phyloP scores from a whole-genome alignment of 2,797 vertebrate species.

The Perodicticus potto region DNA sequence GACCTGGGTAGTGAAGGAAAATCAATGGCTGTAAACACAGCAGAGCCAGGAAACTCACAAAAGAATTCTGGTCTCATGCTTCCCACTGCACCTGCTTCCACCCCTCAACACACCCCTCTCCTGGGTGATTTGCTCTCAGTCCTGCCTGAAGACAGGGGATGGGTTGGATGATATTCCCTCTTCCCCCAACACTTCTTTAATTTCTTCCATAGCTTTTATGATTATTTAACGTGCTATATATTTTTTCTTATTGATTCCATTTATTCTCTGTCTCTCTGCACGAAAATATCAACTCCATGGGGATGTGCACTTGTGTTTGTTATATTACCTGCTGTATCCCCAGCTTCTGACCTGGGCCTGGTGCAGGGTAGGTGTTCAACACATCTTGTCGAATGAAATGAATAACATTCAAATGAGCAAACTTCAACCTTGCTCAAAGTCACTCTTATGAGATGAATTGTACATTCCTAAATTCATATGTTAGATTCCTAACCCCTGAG shows the following conservation, averaged over 20 bases:
- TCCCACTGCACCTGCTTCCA: accelerated
- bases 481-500: not conserved
- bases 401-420: not conserved
- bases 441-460: not conserved
- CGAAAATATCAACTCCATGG: not conserved
- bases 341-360: not conserved
- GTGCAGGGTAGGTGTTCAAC: not conserved
- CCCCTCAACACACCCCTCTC: not conserved
- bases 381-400: not conserved
- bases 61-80: not conserved
- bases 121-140: not conserved
- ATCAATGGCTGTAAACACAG: not conserved
- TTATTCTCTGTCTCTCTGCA: not conserved
- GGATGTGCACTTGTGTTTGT: not conserved
- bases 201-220: not conserved
- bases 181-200: not conserved
- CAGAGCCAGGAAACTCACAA: not conserved
- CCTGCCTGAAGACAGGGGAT: no score
- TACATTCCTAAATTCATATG: not conserved
- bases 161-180: not conserved
- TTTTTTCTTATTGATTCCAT: not conserved
- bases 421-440: not conserved
- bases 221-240: not conserved
- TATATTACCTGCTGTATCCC: not conserved
- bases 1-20: not conserved